Evolutionary conservation across 1,140 invertebrate species (phyloP).

Genomic region (Ridgeia piscesae): DNA sequence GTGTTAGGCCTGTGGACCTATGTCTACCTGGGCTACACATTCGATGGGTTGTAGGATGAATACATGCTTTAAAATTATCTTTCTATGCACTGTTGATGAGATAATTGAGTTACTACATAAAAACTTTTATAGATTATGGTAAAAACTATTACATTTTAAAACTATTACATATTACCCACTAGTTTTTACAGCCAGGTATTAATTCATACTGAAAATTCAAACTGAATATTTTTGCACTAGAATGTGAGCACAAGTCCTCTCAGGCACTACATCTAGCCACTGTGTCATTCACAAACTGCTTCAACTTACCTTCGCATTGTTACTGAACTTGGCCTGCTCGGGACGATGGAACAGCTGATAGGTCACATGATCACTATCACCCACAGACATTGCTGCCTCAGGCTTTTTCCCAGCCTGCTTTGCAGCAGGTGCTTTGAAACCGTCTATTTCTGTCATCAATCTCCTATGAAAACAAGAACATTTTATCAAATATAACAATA

Average conservation of each 20-base stretch:
- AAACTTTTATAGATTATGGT: no score
- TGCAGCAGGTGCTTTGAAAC: conserved; percentile 29
- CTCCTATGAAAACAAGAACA: conserved; percentile 29
- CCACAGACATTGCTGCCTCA: conserved; percentile 65
- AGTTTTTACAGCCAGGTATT: neutral
- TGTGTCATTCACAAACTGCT: neutral
- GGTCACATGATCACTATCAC: conserved; percentile 52
- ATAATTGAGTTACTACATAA: no score
- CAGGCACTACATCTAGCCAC: neutral
- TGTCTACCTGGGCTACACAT: no score
- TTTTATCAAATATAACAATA: neutral
- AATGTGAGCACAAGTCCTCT: neutral
- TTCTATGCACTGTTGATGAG: no score
- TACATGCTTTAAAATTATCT: no score
- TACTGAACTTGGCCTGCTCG: conserved; percentile 69
- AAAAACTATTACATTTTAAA: no score
- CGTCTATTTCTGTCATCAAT: conserved; percentile 38
- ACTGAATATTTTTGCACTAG: neutral
- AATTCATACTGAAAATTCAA: neutral
- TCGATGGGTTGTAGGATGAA: no score
- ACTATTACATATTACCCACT: neutral
- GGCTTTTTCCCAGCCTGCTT: conserved; percentile 23
- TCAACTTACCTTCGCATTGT: conserved; percentile 69
- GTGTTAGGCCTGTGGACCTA: no score
- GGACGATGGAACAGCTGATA: conserved; percentile 68